Evolutionary conservation across 2,113 vertebrate species (phyloP).

Genomic region (Murina feae): DNA sequence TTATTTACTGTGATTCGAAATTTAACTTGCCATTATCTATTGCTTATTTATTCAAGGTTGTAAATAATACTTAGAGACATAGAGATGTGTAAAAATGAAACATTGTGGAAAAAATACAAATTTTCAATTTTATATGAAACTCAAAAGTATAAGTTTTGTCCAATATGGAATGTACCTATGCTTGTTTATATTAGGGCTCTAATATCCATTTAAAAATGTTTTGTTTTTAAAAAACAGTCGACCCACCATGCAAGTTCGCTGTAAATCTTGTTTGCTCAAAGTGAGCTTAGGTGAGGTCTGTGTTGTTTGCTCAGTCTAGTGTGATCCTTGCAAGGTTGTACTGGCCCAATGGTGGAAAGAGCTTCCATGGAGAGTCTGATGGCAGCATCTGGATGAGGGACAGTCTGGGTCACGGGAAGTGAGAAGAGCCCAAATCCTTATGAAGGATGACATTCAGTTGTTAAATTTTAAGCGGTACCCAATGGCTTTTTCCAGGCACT

Average conservation of each 20-base stretch:
- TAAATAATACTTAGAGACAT: slow-evolving; percentile 78
- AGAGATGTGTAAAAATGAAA: slow-evolving; percentile 82
- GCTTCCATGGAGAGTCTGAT: slow-evolving; percentile 31
- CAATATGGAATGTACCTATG: slow-evolving; percentile 85
- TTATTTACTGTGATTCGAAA: slow-evolving; percentile 66
- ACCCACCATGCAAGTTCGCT: slow-evolving; percentile 38
- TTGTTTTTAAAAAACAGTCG: slow-evolving; percentile 65
- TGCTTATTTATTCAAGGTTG: slow-evolving; percentile 81
- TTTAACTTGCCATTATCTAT: slow-evolving; percentile 80
- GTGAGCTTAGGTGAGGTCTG: slow-evolving; percentile 48
- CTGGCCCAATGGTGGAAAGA: slow-evolving; percentile 37
- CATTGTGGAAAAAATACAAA: slow-evolving; percentile 78
- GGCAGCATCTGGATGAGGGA: slow-evolving; percentile 55
- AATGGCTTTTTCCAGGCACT: slow-evolving; percentile 97
- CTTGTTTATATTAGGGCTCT: slow-evolving; percentile 63
- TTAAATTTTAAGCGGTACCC: slow-evolving; percentile 96
- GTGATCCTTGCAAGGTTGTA: slow-evolving; percentile 38
- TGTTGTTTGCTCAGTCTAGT: neutral
- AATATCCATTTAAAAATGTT: slow-evolving; percentile 60
- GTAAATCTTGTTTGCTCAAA: slow-evolving; percentile 52
- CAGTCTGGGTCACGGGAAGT: neutral
- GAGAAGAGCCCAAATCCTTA: slow-evolving; percentile 79
- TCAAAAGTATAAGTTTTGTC: slow-evolving; percentile 75
- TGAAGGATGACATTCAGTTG: slow-evolving; percentile 85
- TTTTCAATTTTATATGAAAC: slow-evolving; percentile 76